Evolutionary conservation across 2,113 vertebrate species (phyloP), one percentile per base, ranked within the genome.

Genomic region (Brachyistius frenatus): DNA sequence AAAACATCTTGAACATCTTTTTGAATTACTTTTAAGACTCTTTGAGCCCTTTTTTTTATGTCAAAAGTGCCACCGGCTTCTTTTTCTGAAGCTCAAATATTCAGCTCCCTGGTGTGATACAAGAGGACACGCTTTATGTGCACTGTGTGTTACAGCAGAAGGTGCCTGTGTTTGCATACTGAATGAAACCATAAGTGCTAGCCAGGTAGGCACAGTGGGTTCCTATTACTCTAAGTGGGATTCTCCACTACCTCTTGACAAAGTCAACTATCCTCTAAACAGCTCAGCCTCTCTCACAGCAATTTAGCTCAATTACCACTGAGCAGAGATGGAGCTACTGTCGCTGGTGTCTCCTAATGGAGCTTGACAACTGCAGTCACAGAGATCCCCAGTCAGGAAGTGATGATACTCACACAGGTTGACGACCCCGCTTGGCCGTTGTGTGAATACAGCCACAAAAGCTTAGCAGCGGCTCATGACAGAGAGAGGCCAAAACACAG

Each of bases 251-350:
- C 69, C 84, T 85, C 84, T 89, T 1, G 35, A 86, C 76, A 77
- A 63, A 89, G 80, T 86, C 86, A 83, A 73, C 89, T 37, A 47
- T 64, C 61, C 80, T 74, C 66, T 64, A 67, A 84, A 81, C 64
- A 53, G 76, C 83, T 71, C 84, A 55, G 37, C 58, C 74, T 73
- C 72, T 79, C 82, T 73, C 60, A 49, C 62, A 71, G 13, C 68
- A 77, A 58, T 85, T 86, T 63, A 70, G 83, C 54, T 86, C 73
- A 84, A 68, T 89, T 85, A 88, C 53, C 64, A n/a, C 54, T 5
- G 75, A 76, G 71, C 77, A 54, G 54, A 54, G 35, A 67, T 64
- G 55, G 63, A 83, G 58, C 64, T 15, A 56, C 68, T 31, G 5
- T 54, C 56, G 3, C 61, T 11, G 46, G 50, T 66, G 55, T 66